phyloP scores from a whole-genome alignment of 1,140 invertebrate species.

The Polyergus mexicanus region DNA sequence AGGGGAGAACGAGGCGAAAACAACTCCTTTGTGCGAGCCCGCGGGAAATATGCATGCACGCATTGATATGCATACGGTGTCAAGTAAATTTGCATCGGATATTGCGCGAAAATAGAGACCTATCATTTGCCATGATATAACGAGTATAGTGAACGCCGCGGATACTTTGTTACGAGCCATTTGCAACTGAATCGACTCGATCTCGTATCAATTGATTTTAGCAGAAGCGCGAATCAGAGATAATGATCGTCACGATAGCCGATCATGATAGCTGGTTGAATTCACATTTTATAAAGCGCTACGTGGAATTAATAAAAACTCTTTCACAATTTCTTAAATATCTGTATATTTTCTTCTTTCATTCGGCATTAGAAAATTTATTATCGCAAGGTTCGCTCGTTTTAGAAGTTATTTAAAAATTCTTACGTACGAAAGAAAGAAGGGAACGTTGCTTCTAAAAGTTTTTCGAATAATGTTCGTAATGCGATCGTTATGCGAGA shows the following conservation, averaged over 20 bases:
- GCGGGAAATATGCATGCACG: constrained; percentile 63
- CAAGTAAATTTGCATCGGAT: constrained; percentile 71
- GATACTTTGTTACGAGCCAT: constrained; percentile 60
- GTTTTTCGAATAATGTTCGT: neutral
- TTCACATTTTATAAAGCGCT: neutral
- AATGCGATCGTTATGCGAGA: neutral
- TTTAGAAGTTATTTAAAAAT: neutral
- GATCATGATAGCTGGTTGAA: neutral
- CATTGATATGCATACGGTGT: constrained; percentile 69
- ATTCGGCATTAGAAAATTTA: neutral
- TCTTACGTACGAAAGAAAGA: neutral
- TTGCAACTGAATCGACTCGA: constrained; percentile 53
- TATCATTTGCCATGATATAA: constrained; percentile 66
- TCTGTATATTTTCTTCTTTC: neutral
- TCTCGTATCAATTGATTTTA: constrained; percentile 34
- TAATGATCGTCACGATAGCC: neutral
- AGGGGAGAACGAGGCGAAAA: constrained; percentile 29
- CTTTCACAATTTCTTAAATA: neutral
- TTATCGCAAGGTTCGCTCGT: neutral
- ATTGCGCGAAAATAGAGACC: constrained; percentile 65
- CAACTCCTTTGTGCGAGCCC: constrained; percentile 53
- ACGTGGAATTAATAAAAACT: neutral
- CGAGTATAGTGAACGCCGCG: constrained; percentile 63
- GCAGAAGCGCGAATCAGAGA: neutral
- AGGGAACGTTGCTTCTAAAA: neutral